Percentiles rank a stretch among this genome's conserved stretches.
Evolutionary conservation across 2,797 vertebrate species (phyloP).

Genomic region (Scolopax rusticola): DNA sequence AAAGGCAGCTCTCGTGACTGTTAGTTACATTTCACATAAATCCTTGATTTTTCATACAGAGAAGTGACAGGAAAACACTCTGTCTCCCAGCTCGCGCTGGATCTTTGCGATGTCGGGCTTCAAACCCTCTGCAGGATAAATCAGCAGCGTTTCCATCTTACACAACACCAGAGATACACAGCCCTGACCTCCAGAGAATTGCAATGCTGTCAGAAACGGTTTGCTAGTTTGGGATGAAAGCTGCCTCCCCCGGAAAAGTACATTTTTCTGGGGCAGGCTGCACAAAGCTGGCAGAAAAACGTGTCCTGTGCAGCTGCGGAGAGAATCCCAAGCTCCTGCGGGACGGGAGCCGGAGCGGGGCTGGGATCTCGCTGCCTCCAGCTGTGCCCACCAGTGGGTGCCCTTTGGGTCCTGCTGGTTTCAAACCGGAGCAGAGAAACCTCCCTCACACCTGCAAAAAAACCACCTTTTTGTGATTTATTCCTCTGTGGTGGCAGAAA

Average conservation of each 20-base stretch:
- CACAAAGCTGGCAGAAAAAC: slow-evolving; percentile 31
- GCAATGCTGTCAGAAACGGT: slow-evolving; percentile 24
- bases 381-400: neutral
- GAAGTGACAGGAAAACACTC: neutral
- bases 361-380: neutral
- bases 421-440: neutral
- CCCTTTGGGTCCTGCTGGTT: neutral
- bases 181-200: slow-evolving; percentile 39
- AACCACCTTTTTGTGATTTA: neutral
- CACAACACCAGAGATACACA: neutral
- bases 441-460: neutral
- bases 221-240: slow-evolving; percentile 49
- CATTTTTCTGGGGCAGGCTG: slow-evolving; percentile 35
- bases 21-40: neutral
- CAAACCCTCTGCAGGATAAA: neutral
- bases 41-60: neutral
- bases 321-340: neutral
- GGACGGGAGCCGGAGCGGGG: neutral
- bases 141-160: slow-evolving; percentile 1
- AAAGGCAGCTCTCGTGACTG: rapidly evolving
- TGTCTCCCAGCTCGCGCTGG: neutral
- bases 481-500: neutral
- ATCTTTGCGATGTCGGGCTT: neutral
- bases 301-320: slow-evolving; percentile 29
- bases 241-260: slow-evolving; percentile 19